Evolutionary conservation across 2,888 invertebrate species (phyloP).

Genomic region (Onthophagus sagittarius): DNA sequence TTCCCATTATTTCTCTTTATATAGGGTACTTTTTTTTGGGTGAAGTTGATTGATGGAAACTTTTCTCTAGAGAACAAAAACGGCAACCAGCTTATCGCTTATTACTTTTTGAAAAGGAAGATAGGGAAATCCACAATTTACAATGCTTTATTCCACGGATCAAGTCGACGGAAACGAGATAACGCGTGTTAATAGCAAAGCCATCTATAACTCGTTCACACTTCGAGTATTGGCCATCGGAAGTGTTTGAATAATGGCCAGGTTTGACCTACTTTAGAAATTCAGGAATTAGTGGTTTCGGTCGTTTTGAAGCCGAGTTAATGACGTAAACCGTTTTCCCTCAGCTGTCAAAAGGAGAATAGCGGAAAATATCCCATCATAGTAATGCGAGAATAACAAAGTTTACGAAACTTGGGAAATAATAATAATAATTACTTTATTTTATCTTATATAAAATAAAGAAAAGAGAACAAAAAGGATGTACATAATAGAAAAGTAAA

Average conservation of each 20-base stretch:
- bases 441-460: not conserved
- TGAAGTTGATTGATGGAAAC: not conserved
- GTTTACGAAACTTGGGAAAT: too few species aligned
- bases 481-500: too few species aligned
- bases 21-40: too few species aligned
- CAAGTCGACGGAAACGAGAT: constrained; percentile 9
- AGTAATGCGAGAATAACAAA: not conserved
- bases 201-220: constrained; percentile 7
- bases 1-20: not conserved
- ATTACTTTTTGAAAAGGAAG: not conserved
- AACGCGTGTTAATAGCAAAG: constrained; percentile 3
- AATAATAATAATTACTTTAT: too few species aligned
- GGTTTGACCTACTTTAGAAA: not conserved
- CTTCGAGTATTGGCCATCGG: constrained; percentile 3
- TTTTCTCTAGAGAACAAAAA: not conserved
- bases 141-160: not conserved
- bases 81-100: constrained; percentile 5
- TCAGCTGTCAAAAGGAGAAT: not conserved
- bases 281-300: not conserved
- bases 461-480: too few species aligned
- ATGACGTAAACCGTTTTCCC: not conserved
- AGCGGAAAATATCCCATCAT: not conserved
- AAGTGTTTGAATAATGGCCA: constrained; percentile 3
- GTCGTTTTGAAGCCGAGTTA: not conserved
- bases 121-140: constrained; percentile 9